Evolutionary conservation across 2,113 vertebrate species (phyloP), one percentile per base, ranked within the genome.

Genomic region (Orthonyx spaldingii): DNA sequence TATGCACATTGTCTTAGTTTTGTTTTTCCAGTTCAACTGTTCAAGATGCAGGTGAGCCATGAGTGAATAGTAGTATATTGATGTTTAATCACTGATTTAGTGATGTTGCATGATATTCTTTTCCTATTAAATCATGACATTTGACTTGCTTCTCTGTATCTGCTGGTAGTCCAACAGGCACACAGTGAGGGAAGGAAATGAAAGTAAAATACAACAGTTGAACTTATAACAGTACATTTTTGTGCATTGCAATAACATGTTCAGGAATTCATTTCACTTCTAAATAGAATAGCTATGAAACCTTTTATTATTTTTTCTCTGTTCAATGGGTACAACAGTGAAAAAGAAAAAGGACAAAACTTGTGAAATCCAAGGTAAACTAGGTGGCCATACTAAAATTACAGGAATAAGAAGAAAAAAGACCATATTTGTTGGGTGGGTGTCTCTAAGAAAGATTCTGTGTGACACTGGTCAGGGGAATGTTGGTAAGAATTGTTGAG

Each of bases 381-480:
- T 37, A 76, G 44, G 12, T 35, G 21, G 8, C 27, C 1, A 0
- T 39, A 72, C 33, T 72, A 69, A 56, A 61, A 61, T 53, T 82
- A 11, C 16, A 89, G 26, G 11, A 80, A 52, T 61, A 84, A 77
- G 0, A 18, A n/a, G 32, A 37, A 64, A 49, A 85, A 72, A 33
- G 9, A 44, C 5, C 11, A 8, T 41, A n/a, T 66, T 46, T 50
- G 7, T 56, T 57, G 10, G 14, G 27, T 41, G 39, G 13, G 10
- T 55, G 32, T 65, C 8, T 78, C 41, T 60, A 50, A 74, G 59
- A 76, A 71, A 63, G 27, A 55, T 35, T 59, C n/a, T 50, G 9
- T 75, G 23, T 66, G 75, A 17, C 11, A 26, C 8, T 52, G 23
- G 2, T 35, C 0, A 1, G 13, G 2, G 8, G 1, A 69, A 56